Base-by-base conservation (phyloP, 2,113 vertebrate species). In the Pimephales promelas region DNA sequence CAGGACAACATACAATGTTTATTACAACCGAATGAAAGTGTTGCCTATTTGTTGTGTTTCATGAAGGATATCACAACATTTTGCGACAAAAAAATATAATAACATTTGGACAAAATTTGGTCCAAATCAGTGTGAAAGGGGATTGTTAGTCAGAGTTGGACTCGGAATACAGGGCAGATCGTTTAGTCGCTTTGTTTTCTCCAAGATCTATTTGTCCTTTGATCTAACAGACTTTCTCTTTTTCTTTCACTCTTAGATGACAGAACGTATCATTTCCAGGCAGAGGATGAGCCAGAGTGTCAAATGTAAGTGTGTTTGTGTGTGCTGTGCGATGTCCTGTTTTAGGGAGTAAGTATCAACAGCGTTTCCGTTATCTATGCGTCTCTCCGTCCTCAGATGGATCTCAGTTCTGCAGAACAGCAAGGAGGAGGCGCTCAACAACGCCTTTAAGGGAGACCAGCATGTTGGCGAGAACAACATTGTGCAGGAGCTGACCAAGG, bases 391-490 rank as follows among this genome's bases (percentile, higher is more conserved):
- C n/a, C 52, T 90, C 91, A 99, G 98, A 90, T 99, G 98, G 98
- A 98, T 98, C 93, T 99, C 98, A 0, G 98, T 99, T 90, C 93
- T 99, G 43, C 98, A 99, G 91, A 99, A 99, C 94, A 99, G 98
- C 90, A 99, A 99, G 88, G 98, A 99, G 90, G 97, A 99, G 92
- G 98, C 98, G 3, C 89, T 99, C 88, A 98, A 97, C 93, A 97
- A 98, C 28, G 98, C 98, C 2, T 99, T 99, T 87, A 98, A 99
- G 92, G 98, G 98, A 3, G 97, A 99, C 85, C 97, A 98, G 90
- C 96, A 92, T 62, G 94, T 97, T 0, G 98, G 98, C 16, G 98
- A 99, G 90, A 98, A 99, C 91, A 99, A 99, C 94, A 99, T 99
- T 2, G 97, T 99, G 83, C 98, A 99, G 89, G 98, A 99, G 85